phyloP scores from a whole-genome alignment of 1,140 invertebrate species.

The Rhyacophila brunnea region DNA sequence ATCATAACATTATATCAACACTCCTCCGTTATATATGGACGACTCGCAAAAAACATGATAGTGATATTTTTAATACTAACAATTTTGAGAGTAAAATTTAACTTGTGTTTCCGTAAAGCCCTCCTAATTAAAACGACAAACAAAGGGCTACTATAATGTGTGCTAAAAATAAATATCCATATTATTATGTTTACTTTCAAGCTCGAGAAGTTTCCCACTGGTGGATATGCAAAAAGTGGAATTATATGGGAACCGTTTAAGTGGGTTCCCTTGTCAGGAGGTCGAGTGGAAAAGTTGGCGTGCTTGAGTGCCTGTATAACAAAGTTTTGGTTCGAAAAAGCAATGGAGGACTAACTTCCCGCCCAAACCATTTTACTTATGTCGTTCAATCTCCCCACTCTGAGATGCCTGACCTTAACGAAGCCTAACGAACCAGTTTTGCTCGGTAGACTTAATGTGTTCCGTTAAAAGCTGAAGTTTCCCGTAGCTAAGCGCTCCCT shows the following conservation, averaged over 20 bases:
- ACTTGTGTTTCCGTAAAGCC: too few species aligned
- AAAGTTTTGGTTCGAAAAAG: background rate
- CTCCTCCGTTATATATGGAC: too few species aligned
- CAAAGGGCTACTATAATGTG: too few species aligned
- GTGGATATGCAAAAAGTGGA: conserved; percentile 2
- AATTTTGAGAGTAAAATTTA: too few species aligned
- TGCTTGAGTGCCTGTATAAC: background rate
- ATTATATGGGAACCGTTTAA: background rate
- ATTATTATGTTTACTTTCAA: too few species aligned
- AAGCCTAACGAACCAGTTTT: conserved; percentile 5
- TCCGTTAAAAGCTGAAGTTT: conserved; percentile 8
- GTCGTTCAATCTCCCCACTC: background rate
- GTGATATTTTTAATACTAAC: too few species aligned
- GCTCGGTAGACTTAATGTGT: conserved; percentile 10
- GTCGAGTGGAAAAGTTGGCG: conserved; percentile 1
- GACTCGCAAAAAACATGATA: too few species aligned
- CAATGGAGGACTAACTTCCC: background rate
- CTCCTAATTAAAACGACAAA: too few species aligned
- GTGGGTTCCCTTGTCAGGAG: conserved; percentile 9
- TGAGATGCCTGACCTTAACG: background rate
- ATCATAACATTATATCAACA: too few species aligned
- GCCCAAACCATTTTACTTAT: background rate
- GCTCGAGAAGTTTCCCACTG: too few species aligned
- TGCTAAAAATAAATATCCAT: too few species aligned
- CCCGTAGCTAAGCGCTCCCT: conserved; percentile 4